Evolutionary conservation across 2,888 invertebrate species (phyloP), one percentile per base, ranked within the genome.

Genomic region (Pterostichus madidus): DNA sequence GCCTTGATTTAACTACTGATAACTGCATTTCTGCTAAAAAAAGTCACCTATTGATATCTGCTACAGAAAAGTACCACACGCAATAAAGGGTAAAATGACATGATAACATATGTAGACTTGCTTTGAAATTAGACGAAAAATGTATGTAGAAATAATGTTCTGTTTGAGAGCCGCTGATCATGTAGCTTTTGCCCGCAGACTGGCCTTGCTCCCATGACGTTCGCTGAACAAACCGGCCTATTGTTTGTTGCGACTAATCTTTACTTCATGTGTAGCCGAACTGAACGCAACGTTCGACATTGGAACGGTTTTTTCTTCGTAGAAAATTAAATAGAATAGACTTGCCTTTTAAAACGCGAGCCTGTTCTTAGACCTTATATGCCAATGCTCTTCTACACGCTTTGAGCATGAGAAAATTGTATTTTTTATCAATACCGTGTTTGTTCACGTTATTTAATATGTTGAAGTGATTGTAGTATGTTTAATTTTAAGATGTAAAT

Each of bases 171-270:
- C 75, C 24, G n/a, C 24, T 24, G 52, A n/a, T 31, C 46, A 2
- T 52, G 11, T 31, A 5, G 24, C 8, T 49, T 75, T 75, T 39
- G 46, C 71, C 13, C 24, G 39, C n/a, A 32, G 71, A 49, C 49
- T 75, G 75, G 52, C 75, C 75, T 75, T 75, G 75, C 52, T 75
- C 73, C 52, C 31, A 24, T 75, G 49, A 52, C 52, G 31, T 49
- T 73, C 46, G 75, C 49, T 75, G 75, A 44, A 75, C 75, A 75
- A 52, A 75, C 75, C 52, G 49, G 75, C 75, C 75, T 75, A 75
- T 75, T 75, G 75, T 75, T 75, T 75, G 75, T 52, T 35, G 31
- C 31, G 52, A 75, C 75, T 75, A 73, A 75, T 75, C 49, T 75
- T 46, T 75, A 10, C 75, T 75, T 75, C 49, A 49, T 75, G 75